These are phyloP conservation scores for Scaptomyza tumidula DNA, from an alignment of 2,888 invertebrate genomes.

Conservation along the genomic window DNA sequence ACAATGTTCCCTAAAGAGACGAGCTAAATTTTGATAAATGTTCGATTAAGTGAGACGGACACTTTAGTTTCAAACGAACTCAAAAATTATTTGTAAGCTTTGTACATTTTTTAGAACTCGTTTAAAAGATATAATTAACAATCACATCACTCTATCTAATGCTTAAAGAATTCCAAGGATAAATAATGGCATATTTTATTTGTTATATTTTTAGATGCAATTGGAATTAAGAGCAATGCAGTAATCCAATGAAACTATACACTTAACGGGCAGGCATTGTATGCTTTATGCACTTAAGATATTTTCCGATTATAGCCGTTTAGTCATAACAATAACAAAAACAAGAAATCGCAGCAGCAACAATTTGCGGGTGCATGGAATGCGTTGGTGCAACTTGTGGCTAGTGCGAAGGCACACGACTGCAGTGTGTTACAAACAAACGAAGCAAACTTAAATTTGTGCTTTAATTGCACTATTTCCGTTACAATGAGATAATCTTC, in stretches of 20 bases:
- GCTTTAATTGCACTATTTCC: constrained; percentile 82
- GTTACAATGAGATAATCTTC: constrained; percentile 79
- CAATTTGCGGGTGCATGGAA: constrained; percentile 28
- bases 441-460: constrained; percentile 65
- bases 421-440: constrained; percentile 15
- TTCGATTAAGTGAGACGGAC: not conserved
- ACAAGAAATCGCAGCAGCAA: constrained; percentile 1
- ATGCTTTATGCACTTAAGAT: constrained; percentile 56
- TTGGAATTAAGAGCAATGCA: constrained; percentile 33
- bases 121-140: not conserved
- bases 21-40: not conserved
- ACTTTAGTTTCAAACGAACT: too few relatives aligned
- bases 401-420: constrained; percentile 25
- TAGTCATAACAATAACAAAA: constrained; percentile 51
- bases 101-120: too few relatives aligned
- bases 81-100: too few relatives aligned
- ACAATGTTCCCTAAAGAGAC: not conserved
- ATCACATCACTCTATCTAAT: not conserved
- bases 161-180: constrained; percentile 14
- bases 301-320: constrained; percentile 50
- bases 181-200: not conserved
- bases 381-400: constrained; percentile 29
- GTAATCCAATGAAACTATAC: constrained; percentile 27
- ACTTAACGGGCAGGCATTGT: constrained; percentile 36
- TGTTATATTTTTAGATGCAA: constrained; percentile 34